phyloP scores from a whole-genome alignment of 2,888 invertebrate species.

The Serrognathus titanus region DNA sequence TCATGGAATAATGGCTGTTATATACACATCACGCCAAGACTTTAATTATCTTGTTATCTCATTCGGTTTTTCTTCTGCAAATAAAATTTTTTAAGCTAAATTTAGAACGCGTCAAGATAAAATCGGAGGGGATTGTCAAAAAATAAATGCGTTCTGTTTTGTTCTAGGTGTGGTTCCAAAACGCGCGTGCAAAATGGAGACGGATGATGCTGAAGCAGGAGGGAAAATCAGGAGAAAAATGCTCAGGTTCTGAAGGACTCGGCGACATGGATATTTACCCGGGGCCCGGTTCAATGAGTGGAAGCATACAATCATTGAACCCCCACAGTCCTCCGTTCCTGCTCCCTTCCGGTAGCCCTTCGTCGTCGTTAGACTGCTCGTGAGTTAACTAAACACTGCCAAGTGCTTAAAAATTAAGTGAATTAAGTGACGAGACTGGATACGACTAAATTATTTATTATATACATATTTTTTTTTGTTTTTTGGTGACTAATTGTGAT shows the following conservation, averaged over 20 bases:
- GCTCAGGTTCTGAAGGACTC: slow-evolving; percentile 61
- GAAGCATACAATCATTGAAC: slow-evolving; percentile 62
- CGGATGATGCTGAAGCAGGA: slow-evolving; percentile 82
- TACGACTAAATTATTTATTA: not conserved
- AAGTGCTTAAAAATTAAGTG: slow-evolving; percentile 22
- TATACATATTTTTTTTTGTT: slow-evolving; percentile 4
- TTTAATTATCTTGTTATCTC: no score
- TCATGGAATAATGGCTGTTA: no score
- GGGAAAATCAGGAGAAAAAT: slow-evolving; percentile 67
- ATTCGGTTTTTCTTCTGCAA: no score
- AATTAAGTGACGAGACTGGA: slow-evolving; percentile 10
- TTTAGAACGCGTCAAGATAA: no score
- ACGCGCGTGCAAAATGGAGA: slow-evolving; percentile 90
- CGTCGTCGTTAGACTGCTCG: slow-evolving; percentile 71
- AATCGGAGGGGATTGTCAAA: no score
- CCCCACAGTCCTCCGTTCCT: slow-evolving; percentile 71
- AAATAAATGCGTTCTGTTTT: slow-evolving; percentile 36
- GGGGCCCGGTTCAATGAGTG: slow-evolving; percentile 58
- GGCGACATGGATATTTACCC: slow-evolving; percentile 61
- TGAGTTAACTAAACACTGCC: slow-evolving; percentile 45
- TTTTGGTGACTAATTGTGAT: slow-evolving; percentile 16
- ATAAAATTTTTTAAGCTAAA: no score
- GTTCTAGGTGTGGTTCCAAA: slow-evolving; percentile 92
- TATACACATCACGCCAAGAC: no score
- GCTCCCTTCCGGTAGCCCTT: slow-evolving; percentile 66